Evolutionary conservation across 2,888 invertebrate genomes (phyloP), one percentile per base, ranked within the genome.

Genomic region (Ommatoiulus sabulosus): DNA sequence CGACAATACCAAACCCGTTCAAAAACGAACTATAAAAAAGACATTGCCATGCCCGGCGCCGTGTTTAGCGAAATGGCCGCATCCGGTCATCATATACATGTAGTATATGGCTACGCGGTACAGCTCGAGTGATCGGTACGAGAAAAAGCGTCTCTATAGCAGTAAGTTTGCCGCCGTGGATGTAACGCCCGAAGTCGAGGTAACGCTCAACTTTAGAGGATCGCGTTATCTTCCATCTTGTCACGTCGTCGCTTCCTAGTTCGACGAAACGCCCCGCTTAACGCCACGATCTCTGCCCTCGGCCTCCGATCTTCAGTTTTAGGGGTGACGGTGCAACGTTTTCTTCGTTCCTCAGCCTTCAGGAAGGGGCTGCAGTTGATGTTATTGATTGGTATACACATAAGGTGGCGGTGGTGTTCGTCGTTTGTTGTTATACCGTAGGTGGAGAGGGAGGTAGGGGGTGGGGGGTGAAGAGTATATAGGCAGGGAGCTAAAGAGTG

Each of bases 331-430:
- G 80, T 24, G 80, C 80, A 80, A 80, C 20, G 80, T 24, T 10
- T 35, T 20, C 3, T 80, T 80, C 35, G 35, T 80, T 80, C 35
- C 6, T 7, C 20, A 80, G 80, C 35, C 6, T 10, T n/a, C 72
- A 24, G 72, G 7, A 72, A 72, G 2, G 72, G 72, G 72, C 20
- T 72, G 24, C 35, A 35, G 35, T 80, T 35, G 80, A 80, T 80
- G 80, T 80, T 80, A 80, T 80, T 80, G 80, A 80, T 80, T 80
- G 80, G 80, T 80, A 35, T 80, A 80, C 80, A 72, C n/a, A 72
- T 72, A 72, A 72, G 72, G 72, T 72, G 72, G 72, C 20, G 72
- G 72, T 72, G 72, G 72, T 72, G 72, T 72, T 24, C 72, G 4
- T 72, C 20, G 72, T 72, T 72, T 72, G 72, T 72, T 72, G 72